phyloP scores from a whole-genome alignment of 2,113 vertebrate genomes.

The Garra rufa region DNA sequence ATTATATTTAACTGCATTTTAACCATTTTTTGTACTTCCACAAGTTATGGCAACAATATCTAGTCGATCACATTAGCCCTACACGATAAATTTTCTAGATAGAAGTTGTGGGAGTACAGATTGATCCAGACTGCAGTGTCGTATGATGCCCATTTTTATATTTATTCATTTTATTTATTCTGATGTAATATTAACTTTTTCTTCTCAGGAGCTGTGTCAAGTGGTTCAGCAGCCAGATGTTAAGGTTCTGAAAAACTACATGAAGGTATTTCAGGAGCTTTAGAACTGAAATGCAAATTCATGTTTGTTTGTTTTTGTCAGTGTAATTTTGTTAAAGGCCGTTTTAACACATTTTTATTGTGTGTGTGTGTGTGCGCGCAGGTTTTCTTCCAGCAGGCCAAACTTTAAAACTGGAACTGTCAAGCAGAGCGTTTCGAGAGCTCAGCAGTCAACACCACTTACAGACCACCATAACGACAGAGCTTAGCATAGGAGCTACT shows the following conservation, averaged over 20 bases:
- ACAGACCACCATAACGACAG: slow-evolving; percentile 51
- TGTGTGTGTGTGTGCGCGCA: slow-evolving; percentile 59
- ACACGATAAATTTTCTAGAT: too few species aligned
- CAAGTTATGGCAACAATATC: not conserved
- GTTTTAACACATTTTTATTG: not conserved
- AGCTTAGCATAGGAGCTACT: slow-evolving; percentile 71
- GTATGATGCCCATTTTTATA: too few species aligned
- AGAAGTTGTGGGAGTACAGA: too few species aligned
- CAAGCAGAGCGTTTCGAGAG: slow-evolving; percentile 42
- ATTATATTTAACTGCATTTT: too few species aligned
- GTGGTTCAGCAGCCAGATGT: slow-evolving; percentile 94
- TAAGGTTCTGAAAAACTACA: slow-evolving; percentile 98
- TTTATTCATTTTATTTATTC: too few species aligned
- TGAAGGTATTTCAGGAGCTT: slow-evolving; percentile 82
- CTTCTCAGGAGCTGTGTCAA: slow-evolving; percentile 89
- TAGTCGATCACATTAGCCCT: too few species aligned
- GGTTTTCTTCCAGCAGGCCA: slow-evolving; percentile 96
- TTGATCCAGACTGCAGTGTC: not conserved
- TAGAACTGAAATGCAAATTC: not conserved
- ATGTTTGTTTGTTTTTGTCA: not conserved
- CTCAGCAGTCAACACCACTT: slow-evolving; percentile 48
- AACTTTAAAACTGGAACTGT: slow-evolving; percentile 79
- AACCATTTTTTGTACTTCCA: not conserved
- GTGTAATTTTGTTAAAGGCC: too few species aligned
- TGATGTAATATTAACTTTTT: not conserved